These are phyloP conservation scores for Ellobius talpinus DNA, from an alignment of 2,113 vertebrate genomes.

Conservation along the genomic window DNA sequence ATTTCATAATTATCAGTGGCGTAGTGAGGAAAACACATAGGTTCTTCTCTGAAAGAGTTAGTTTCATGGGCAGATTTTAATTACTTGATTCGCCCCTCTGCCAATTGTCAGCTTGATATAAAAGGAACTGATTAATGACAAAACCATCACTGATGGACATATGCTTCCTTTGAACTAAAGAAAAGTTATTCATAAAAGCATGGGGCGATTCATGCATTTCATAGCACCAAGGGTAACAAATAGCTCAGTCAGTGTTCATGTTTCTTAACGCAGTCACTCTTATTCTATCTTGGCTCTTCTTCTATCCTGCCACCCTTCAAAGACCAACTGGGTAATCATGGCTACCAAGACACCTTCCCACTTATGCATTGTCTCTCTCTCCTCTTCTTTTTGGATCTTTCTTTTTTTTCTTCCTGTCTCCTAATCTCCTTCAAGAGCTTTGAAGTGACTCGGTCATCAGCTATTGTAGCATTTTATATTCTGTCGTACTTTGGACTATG, in stretches of 20 bases:
- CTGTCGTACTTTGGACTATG: background rate
- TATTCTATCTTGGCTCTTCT: background rate
- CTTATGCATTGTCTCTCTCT: background rate
- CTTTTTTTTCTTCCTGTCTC: background rate
- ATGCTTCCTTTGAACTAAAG: background rate
- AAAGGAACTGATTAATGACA: background rate
- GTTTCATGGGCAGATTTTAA: constrained; percentile 1
- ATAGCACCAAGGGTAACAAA: background rate
- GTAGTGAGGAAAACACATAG: background rate
- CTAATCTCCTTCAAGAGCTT: background rate
- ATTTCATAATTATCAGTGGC: background rate
- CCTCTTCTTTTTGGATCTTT: background rate
- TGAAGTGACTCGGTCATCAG: background rate
- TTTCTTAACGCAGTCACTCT: background rate
- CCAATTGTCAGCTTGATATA: background rate
- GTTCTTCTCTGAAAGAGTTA: background rate
- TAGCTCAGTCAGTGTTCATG: background rate
- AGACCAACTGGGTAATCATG: background rate
- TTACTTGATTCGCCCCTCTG: background rate
- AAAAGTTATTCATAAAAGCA: background rate
- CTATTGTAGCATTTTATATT: background rate
- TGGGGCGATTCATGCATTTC: background rate
- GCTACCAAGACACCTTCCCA: background rate
- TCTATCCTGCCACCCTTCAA: background rate
- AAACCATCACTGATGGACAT: background rate